These are phyloP conservation scores for Plagodis pulveraria DNA, from an alignment of 2,888 invertebrate genomes.

Conservation along the genomic window DNA sequence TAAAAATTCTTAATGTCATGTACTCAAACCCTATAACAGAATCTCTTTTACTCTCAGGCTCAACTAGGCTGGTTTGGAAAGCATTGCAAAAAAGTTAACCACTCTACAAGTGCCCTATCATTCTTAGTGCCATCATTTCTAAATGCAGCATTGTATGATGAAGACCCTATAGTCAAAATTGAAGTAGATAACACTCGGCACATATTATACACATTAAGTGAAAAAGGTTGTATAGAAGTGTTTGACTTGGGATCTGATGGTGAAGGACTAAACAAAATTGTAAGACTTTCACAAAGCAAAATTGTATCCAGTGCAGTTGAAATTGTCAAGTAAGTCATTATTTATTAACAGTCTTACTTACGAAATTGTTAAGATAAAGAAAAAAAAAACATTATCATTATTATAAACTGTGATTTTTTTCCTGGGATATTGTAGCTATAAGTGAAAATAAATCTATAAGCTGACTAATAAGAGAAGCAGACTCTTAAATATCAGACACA, in stretches of 20 bases:
- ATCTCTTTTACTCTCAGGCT: constrained; percentile 75
- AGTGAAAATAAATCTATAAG: no score
- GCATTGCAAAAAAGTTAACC: constrained; percentile 97
- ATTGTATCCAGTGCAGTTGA: constrained; percentile 91
- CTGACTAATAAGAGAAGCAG: no score
- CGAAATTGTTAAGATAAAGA: no score
- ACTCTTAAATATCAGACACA: not conserved
- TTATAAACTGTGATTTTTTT: no score
- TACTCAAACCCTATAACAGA: no score
- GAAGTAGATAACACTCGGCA: constrained; percentile 94
- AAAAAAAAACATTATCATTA: no score
- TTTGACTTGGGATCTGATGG: constrained; percentile 95
- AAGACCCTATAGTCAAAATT: constrained; percentile 95
- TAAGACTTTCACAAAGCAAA: constrained; percentile 89
- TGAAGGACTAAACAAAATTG: constrained; percentile 88
- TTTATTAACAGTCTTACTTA: no score
- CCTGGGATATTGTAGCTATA: no score
- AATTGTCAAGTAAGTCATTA: constrained; percentile 89
- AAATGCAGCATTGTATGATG: constrained; percentile 93
- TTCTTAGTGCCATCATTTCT: constrained; percentile 96
- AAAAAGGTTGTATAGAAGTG: constrained; percentile 94
- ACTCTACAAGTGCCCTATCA: constrained; percentile 94
- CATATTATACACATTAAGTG: constrained; percentile 95
- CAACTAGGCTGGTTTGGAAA: constrained; percentile 97
- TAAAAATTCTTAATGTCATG: no score